These are phyloP conservation scores for Aphelinus certus DNA, from an alignment of 1,140 invertebrate genomes.

Conservation along the genomic window DNA sequence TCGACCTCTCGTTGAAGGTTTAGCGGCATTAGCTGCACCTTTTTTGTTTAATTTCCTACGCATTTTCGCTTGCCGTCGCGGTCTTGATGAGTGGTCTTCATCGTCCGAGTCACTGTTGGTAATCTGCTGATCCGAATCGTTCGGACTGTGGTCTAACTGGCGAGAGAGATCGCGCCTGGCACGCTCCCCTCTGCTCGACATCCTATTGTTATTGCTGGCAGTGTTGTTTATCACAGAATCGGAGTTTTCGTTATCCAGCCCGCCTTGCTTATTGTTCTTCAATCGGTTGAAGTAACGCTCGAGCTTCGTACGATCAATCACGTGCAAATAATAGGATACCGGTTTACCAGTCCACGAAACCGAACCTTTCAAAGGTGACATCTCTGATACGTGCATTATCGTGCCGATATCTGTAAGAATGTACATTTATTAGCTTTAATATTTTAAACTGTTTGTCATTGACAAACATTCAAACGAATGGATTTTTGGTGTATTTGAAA, in stretches of 20 bases:
- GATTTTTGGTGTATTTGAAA: neutral
- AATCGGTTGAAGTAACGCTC: conserved; percentile 94
- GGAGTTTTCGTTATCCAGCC: conserved; percentile 61
- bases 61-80: conserved; percentile 59
- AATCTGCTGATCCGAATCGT: conserved; percentile 56
- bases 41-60: conserved; percentile 63
- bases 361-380: conserved; percentile 92
- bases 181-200: conserved; percentile 57
- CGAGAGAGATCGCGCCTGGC: conserved; percentile 62
- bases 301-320: conserved; percentile 94
- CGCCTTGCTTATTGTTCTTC: conserved; percentile 87
- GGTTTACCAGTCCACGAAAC: conserved; percentile 99
- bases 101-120: conserved; percentile 60
- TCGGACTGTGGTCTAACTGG: conserved; percentile 58
- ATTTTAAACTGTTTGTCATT: neutral
- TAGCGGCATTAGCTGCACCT: conserved; percentile 41
- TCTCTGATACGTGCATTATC: conserved; percentile 97
- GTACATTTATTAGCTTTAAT: neutral
- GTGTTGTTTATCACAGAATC: conserved; percentile 66
- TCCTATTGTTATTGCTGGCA: conserved; percentile 61
- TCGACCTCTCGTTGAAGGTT: conserved; percentile 49
- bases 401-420: conserved; percentile 88
- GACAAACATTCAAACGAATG: neutral
- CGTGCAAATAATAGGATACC: conserved; percentile 97
- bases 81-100: conserved; percentile 51